These are phyloP conservation scores for Tetranychus piercei DNA, from an alignment of 2,888 invertebrate species.

Conservation along the genomic window DNA sequence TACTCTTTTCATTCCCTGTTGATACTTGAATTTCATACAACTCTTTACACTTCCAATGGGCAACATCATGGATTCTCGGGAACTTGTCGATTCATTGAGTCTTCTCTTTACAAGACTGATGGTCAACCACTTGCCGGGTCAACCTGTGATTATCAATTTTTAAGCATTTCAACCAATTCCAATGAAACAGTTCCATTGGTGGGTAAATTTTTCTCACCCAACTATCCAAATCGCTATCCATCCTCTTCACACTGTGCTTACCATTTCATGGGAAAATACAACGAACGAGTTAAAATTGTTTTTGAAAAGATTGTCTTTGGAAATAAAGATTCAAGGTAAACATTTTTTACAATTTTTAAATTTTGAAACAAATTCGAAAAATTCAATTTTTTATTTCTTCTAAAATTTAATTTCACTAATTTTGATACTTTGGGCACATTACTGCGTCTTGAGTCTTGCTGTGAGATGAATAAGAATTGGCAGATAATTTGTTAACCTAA, in stretches of 20 bases:
- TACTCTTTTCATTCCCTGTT: background rate
- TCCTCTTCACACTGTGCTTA: constrained; percentile 85
- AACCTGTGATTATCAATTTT: constrained; percentile 66
- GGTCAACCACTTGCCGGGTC: constrained; percentile 57
- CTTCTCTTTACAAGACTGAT: constrained; percentile 58
- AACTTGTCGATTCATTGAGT: background rate
- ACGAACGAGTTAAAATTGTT: constrained; percentile 60
- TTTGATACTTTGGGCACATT: too few relatives aligned
- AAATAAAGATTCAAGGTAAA: constrained; percentile 53
- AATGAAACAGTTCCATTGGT: constrained; percentile 47
- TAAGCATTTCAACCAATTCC: constrained; percentile 45
- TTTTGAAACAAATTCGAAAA: too few relatives aligned
- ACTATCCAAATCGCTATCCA: constrained; percentile 91
- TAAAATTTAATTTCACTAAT: too few relatives aligned
- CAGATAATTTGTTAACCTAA: too few relatives aligned
- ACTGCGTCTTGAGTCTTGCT: too few relatives aligned
- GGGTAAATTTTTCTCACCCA: constrained; percentile 61
- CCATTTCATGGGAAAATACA: constrained; percentile 47
- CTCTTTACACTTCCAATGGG: background rate
- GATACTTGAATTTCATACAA: constrained; percentile 5
- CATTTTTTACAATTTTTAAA: background rate
- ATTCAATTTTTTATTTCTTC: too few relatives aligned
- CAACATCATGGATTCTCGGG: background rate
- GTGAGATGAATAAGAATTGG: too few relatives aligned
- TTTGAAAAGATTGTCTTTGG: constrained; percentile 42